A percentile compares a stretch with the other conserved stretches of the same genome.
Conservation (phyloP, 2,797 vertebrate species). For the Rhadinocentrus ornatus region DNA sequence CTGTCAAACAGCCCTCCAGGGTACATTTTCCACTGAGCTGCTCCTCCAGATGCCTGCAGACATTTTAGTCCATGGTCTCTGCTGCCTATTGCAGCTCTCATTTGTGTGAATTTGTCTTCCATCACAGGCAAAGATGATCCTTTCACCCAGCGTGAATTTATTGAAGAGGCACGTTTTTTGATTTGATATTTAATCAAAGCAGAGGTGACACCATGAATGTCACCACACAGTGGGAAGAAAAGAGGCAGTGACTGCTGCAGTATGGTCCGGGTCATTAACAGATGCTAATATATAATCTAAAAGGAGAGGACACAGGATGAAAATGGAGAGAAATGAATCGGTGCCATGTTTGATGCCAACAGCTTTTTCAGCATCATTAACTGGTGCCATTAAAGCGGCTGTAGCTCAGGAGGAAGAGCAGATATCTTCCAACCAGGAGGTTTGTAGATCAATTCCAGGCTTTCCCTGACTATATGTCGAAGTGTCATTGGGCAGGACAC, state of each 20-base stretch:
- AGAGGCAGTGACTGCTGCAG: conserved; percentile 48
- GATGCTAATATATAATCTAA: conserved; percentile 67
- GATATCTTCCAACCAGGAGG: no score
- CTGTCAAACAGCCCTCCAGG: conserved; percentile 45
- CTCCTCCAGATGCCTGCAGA: conserved; percentile 21
- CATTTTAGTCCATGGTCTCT: conserved; percentile 3
- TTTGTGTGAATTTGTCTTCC: conserved; percentile 44
- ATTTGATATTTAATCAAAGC: conserved; percentile 72
- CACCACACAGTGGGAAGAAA: conserved; percentile 52
- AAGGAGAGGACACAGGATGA: conserved; percentile 63
- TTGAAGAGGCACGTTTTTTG: conserved; percentile 28
- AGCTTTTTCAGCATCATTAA: conserved; percentile 73
- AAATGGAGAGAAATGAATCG: conserved; percentile 46
- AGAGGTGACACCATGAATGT: conserved; percentile 67
- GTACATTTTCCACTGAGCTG: conserved; percentile 18
- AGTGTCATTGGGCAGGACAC: no score
- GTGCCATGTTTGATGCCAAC: conserved; percentile 58
- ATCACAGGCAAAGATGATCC: conserved; percentile 31
- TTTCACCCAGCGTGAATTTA: conserved; percentile 45
- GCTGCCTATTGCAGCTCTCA: conserved; percentile 31
- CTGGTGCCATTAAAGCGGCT: no score
- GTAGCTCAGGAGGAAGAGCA: no score
- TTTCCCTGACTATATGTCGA: no score
- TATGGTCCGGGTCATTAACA: conserved; percentile 66
- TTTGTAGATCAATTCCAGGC: no score